A percentile compares a stretch with the other conserved stretches of the same genome.
These are phyloP conservation scores for Vireo griseus DNA, from an alignment of 2,797 vertebrate genomes.

Conservation along the genomic window DNA sequence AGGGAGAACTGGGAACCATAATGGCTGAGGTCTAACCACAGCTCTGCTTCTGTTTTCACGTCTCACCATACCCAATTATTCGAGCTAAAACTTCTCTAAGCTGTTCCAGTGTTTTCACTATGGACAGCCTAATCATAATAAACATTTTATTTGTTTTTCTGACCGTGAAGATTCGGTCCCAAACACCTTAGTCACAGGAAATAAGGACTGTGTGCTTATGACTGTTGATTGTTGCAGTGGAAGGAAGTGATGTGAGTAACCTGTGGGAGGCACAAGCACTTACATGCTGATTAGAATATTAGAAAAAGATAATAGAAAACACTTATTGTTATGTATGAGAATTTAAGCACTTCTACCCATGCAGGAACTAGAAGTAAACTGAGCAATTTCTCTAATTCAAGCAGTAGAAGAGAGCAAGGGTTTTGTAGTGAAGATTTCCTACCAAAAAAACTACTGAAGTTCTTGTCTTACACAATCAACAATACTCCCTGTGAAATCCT, in stretches of 20 bases:
- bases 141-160: neutral
- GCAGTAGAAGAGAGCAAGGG: rapidly evolving
- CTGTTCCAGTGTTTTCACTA: neutral
- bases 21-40: neutral
- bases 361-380: neutral
- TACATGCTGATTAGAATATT: neutral
- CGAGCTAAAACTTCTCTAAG: neutral
- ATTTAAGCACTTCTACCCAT: neutral
- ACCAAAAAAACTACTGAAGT: neutral
- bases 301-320: neutral
- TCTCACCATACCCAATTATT: neutral
- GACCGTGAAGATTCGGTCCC: neutral
- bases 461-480: neutral
- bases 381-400: neutral
- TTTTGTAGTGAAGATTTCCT: neutral
- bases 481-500: neutral
- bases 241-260: neutral
- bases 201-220: neutral
- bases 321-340: neutral
- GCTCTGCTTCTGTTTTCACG: neutral
- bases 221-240: neutral
- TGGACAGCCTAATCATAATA: neutral
- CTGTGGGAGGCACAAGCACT: rapidly evolving
- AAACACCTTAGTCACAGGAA: neutral
- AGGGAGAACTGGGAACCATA: neutral